Conservation (phyloP, 1,140 invertebrate species). For the Diploscapter pachys region DNA sequence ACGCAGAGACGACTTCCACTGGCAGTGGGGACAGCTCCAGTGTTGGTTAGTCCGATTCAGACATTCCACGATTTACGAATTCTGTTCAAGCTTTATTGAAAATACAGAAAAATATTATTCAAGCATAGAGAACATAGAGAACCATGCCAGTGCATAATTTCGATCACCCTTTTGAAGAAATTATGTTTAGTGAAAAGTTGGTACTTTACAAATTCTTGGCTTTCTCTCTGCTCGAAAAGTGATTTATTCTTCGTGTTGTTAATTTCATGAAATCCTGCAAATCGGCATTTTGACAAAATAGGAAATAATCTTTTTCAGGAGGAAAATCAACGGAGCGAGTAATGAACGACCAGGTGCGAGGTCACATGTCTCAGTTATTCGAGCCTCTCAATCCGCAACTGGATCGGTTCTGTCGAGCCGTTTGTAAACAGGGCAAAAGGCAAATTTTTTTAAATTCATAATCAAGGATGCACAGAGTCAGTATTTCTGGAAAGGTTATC, state of each 20-base stretch:
- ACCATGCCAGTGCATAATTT: not conserved
- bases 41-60: constrained; percentile 3
- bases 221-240: too few species aligned
- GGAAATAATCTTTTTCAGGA: constrained; percentile 28
- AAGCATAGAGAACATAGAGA: not conserved
- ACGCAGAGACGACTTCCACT: constrained; percentile 35
- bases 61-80: not conserved
- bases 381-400: constrained; percentile 46
- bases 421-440: too few species aligned
- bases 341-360: constrained; percentile 51
- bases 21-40: constrained; percentile 41
- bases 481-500: too few species aligned
- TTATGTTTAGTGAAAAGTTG: too few species aligned
- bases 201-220: too few species aligned
- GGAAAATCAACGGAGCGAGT: constrained; percentile 68
- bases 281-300: not conserved
- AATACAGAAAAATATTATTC: not conserved
- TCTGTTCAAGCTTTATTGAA: not conserved
- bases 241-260: too few species aligned
- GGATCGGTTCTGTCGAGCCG: too few species aligned
- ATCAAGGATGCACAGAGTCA: too few species aligned
- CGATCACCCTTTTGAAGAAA: not conserved
- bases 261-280: too few species aligned
- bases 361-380: constrained; percentile 46
- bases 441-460: too few species aligned